Percentiles rank a stretch among this genome's conserved stretches.
phyloP scores from a whole-genome alignment of 2,888 invertebrate species.

The Amiota communis region DNA sequence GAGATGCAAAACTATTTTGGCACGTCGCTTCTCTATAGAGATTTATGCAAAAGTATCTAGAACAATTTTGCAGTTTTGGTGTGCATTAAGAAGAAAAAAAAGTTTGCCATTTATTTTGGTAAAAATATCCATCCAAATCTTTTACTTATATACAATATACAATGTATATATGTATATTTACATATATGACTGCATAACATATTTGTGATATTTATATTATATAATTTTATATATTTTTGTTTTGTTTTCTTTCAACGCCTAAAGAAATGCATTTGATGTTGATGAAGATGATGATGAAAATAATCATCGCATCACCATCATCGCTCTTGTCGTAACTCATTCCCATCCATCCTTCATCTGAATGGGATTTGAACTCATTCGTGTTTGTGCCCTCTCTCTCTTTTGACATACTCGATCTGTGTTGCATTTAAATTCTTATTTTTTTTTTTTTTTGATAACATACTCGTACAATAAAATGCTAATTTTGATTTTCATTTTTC shows the following conservation, averaged over 20 bases:
- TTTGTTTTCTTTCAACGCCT: background rate
- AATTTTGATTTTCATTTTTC: too few relatives aligned
- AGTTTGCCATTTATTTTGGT: too few relatives aligned
- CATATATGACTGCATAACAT: slow-evolving; percentile 18
- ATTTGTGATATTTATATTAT: slow-evolving; percentile 5
- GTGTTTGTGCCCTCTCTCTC: too few relatives aligned
- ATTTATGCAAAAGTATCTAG: slow-evolving; percentile 14
- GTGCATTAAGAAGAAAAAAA: too few relatives aligned
- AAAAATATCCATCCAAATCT: too few relatives aligned
- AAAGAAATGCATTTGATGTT: background rate
- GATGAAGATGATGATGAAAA: slow-evolving; percentile 11
- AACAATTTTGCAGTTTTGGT: background rate
- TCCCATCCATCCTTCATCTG: background rate
- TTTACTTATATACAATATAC: too few relatives aligned
- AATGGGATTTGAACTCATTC: too few relatives aligned
- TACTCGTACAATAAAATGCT: too few relatives aligned
- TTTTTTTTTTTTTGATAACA: background rate
- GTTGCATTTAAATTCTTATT: background rate
- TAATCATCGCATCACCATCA: slow-evolving; percentile 21
- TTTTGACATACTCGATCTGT: background rate
- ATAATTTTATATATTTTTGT: slow-evolving; percentile 15
- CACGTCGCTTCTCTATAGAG: background rate
- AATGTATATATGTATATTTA: background rate
- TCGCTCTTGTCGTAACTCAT: background rate
- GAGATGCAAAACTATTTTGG: background rate